Percentiles rank a stretch among this genome's conserved stretches.
phyloP scores from a whole-genome alignment of 2,113 vertebrate genomes.

The Vulpes ferrilata region DNA sequence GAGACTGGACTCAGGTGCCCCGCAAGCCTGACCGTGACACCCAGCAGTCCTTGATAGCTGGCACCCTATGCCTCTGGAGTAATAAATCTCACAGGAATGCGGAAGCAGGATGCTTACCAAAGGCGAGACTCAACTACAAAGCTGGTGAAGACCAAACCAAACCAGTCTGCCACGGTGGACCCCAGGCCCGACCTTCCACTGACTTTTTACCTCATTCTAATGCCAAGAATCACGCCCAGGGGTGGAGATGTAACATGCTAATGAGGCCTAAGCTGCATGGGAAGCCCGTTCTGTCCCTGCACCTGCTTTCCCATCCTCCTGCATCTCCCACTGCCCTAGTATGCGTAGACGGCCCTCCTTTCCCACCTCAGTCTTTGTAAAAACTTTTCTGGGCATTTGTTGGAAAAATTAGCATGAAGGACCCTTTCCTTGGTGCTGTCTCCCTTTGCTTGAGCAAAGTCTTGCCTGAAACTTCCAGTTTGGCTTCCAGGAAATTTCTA shows the following conservation, averaged over 20 bases:
- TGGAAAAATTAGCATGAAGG: too few species aligned
- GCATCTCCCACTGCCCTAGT: neutral
- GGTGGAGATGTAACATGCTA: neutral
- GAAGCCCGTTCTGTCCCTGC: neutral
- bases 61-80: neutral
- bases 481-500: neutral
- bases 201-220: neutral
- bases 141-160: neutral
- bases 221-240: neutral
- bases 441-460: too few species aligned
- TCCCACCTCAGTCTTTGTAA: neutral
- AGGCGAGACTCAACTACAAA: neutral
- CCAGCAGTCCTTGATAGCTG: neutral
- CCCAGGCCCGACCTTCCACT: neutral
- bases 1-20: neutral
- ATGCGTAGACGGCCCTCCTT: neutral
- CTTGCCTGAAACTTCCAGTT: neutral
- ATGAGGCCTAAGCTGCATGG: neutral
- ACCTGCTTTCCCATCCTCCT: neutral
- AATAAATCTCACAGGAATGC: neutral
- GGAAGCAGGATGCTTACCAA: neutral
- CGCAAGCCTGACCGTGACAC: neutral
- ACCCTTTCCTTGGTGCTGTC: too few species aligned
- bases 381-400: neutral
- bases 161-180: neutral